Conservation (phyloP, 2,113 vertebrate genomes). For the Morone chrysops region DNA sequence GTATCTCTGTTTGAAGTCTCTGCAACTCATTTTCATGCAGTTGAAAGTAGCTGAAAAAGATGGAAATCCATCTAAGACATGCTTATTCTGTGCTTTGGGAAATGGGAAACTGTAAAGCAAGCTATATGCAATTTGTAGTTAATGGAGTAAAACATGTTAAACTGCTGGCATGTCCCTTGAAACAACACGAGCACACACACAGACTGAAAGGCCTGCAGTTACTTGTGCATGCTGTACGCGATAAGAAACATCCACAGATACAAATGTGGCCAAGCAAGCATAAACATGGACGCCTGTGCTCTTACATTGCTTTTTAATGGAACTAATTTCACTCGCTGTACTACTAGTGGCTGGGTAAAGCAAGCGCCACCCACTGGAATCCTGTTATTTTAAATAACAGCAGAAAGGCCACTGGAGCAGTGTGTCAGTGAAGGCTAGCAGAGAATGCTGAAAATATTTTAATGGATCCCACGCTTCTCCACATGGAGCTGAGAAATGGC, state of each 20-base stretch:
- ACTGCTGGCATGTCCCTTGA: conserved; percentile 46
- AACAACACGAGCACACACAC: conserved; percentile 5
- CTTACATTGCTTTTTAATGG: not conserved
- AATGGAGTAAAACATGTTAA: conserved; percentile 67
- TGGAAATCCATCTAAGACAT: conserved; percentile 44
- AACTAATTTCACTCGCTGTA: not conserved
- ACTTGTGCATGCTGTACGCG: not conserved
- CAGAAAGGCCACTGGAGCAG: conserved; percentile 13
- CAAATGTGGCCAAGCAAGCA: not conserved
- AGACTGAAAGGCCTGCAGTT: not conserved
- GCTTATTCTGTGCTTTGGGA: conserved; percentile 42
- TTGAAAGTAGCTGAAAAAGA: not conserved
- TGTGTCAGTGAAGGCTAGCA: conserved; percentile 21
- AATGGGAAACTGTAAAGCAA: conserved; percentile 32
- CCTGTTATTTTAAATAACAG: conserved; percentile 45
- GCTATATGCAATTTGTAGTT: conserved; percentile 54
- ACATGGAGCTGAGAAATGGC: not conserved
- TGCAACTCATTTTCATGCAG: not conserved
- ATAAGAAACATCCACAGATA: not conserved
- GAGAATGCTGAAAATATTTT: conserved; percentile 16
- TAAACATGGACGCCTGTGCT: not conserved
- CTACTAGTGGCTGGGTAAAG: not conserved
- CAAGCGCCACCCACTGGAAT: not conserved
- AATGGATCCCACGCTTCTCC: conserved; percentile 31
- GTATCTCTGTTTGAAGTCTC: not conserved